Base-by-base conservation (phyloP, 1,140 invertebrate genomes). In the Maniola jurtina region DNA sequence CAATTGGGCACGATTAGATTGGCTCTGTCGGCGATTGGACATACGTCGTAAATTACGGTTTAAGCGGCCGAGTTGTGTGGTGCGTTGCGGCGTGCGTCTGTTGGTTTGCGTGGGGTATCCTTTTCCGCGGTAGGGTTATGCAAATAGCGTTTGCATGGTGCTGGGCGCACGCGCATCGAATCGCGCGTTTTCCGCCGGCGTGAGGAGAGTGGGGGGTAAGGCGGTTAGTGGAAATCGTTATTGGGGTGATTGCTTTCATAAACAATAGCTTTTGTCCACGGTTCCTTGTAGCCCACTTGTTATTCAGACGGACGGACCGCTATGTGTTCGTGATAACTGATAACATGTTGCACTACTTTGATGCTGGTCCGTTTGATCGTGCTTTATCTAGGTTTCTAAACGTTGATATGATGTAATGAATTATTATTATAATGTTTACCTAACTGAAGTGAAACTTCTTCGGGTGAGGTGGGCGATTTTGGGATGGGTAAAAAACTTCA, bases 191-290 rank as follows among this genome's bases (percentile, higher is more conserved):
- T 85, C 84, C 83, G 83, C 83, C 77, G 79, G 75, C 71, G 75
- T 54, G 33, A 7, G 34, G 34, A 11, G 54, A 52, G 48, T 52
- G 54, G 54, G 70, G 73, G 71, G 72, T 69, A 75, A 74, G 69
- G 79, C 81, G 79, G 70, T 90, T 88, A 83, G 86, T 87, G 84
- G 88, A 89, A 88, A 89, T 88, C 78, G 83, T 88, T 90, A 89
- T 90, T 90, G 81, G 85, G 84, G 84, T 90, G 88, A 90, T 88
- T 88, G 85, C 84, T 85, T 88, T 84, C 85, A 89, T 89, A 85
- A 89, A 90, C 86, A 90, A 88, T 89, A 83, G 77, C 79, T 88
- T 86, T 89, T 88, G 86, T 88, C 77, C 79, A 75, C 68, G 71
- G 68, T 75, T 79, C 75, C 82, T 81, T 80, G 84, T 82, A 80